Evolutionary conservation across 1,140 invertebrate species (phyloP).

Genomic region (Trichonephila clavipes): DNA sequence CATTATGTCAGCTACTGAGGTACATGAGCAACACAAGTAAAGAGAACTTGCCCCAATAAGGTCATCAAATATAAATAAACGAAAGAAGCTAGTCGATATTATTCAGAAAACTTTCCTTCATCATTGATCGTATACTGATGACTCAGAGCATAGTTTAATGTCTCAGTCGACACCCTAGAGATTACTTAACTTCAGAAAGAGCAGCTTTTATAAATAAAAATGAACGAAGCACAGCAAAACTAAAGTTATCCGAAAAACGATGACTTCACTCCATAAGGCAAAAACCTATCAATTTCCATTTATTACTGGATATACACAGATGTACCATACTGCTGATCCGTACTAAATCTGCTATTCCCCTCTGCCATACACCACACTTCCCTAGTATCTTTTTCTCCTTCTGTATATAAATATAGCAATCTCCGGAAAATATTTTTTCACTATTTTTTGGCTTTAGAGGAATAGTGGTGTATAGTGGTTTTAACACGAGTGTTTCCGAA

Average conservation of each 20-base stretch:
- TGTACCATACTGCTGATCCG: conserved; percentile 37
- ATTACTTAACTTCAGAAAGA: conserved; percentile 41
- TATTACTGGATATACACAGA: conserved; percentile 58
- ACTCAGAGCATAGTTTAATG: conserved; percentile 34
- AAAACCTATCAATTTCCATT: conserved; percentile 60
- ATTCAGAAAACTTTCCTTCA: conserved; percentile 1
- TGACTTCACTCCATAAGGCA: conserved; percentile 51
- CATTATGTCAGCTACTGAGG: neutral
- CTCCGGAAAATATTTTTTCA: neutral
- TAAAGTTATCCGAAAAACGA: conserved; percentile 35
- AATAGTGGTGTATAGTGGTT: neutral
- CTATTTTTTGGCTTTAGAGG: neutral
- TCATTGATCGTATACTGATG: conserved; percentile 48
- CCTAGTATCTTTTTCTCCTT: neutral
- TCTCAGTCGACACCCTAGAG: conserved; percentile 15
- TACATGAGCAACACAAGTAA: conserved; percentile 9
- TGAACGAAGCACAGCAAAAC: conserved; percentile 30
- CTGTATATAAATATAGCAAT: conserved; percentile 23
- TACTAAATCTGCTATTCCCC: conserved; percentile 41
- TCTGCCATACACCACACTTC: neutral
- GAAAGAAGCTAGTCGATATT: neutral
- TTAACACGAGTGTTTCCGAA: neutral
- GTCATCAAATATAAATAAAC: conserved; percentile 46
- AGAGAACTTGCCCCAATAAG: neutral
- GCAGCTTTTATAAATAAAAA: conserved; percentile 52